phyloP scores from a whole-genome alignment of 37 sponge, comb jelly and placozoan species.

The Beroe forskalii region DNA sequence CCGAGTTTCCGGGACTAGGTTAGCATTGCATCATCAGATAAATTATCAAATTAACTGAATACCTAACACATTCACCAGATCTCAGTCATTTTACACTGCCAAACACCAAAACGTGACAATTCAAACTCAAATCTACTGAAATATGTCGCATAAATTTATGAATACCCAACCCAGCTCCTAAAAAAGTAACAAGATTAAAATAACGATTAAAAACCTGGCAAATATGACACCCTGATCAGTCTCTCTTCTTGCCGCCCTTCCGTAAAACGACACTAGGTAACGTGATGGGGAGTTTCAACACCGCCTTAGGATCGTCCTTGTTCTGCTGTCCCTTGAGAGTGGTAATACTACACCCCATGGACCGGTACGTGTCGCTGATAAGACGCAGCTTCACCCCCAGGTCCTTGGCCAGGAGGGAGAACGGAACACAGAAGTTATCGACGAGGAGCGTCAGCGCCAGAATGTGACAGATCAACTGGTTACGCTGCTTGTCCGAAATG shows the following conservation, averaged over 20 bases:
- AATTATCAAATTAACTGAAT: no score
- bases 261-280: conserved; percentile 10
- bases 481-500: conserved; percentile 33
- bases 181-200: no score
- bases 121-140: no score
- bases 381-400: neutral
- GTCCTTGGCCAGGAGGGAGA: neutral
- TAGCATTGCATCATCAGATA: no score
- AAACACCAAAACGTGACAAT: no score
- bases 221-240: no score
- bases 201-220: no score
- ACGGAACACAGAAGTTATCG: conserved; percentile 22
- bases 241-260: conserved; percentile 56
- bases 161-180: no score
- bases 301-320: neutral
- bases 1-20: no score
- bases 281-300: neutral
- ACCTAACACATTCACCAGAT: no score
- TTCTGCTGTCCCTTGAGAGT: neutral
- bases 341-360: conserved; percentile 23
- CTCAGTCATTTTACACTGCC: no score
- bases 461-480: conserved; percentile 6
- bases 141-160: no score
- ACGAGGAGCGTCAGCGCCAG: conserved; percentile 20
- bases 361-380: conserved; percentile 14